Evolutionary conservation across 2,888 invertebrate species (phyloP).

Genomic region (Mystacides longicornis): DNA sequence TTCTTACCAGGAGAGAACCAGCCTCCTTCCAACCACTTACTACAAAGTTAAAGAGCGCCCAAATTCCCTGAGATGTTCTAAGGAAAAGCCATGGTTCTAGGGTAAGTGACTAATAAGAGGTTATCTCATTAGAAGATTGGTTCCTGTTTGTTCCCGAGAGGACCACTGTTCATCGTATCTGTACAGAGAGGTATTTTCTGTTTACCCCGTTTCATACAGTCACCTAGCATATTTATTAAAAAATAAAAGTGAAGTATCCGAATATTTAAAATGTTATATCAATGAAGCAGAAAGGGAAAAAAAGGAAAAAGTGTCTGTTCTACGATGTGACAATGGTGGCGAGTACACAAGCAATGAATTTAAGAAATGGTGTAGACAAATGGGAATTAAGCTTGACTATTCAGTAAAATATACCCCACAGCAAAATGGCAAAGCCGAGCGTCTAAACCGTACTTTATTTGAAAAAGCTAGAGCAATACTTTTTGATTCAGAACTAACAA

Average conservation of each 20-base stretch:
- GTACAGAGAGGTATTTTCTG: no score
- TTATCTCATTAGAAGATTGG: no score
- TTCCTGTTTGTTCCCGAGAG: no score
- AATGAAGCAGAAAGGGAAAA: neutral
- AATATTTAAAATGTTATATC: neutral
- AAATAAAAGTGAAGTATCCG: neutral
- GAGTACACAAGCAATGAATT: neutral
- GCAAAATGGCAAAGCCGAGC: neutral
- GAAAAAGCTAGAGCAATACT: neutral
- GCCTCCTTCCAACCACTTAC: no score
- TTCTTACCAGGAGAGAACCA: no score
- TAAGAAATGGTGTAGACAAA: neutral
- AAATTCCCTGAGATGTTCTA: no score
- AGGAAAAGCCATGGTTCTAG: no score
- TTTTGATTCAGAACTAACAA: neutral
- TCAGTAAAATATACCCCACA: neutral
- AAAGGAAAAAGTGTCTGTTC: neutral
- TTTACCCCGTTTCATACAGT: no score
- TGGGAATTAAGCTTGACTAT: neutral
- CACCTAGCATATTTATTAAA: constrained; percentile 2
- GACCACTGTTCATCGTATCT: no score
- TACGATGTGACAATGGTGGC: neutral
- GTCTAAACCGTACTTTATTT: neutral
- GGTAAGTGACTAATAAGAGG: no score
- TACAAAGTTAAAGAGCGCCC: no score